A percentile compares a stretch with the other conserved stretches of the same genome.
phyloP scores from a whole-genome alignment of 1,140 invertebrate genomes.

The Platyura marginata region DNA sequence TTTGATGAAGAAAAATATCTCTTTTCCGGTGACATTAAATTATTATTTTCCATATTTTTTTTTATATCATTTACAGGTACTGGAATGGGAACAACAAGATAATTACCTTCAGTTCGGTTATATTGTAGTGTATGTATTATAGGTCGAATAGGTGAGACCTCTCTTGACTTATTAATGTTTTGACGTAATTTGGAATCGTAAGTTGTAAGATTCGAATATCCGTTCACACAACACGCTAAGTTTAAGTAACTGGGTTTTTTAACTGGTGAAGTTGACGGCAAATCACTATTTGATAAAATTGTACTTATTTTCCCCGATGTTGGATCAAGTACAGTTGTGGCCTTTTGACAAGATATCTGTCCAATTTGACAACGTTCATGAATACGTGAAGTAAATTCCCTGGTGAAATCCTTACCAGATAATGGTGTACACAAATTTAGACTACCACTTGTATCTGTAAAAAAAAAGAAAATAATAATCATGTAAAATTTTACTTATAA shows the following conservation, averaged over 20 bases:
- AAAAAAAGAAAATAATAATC: not conserved
- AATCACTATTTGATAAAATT: conserved; percentile 1
- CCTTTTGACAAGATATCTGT: conserved; percentile 6
- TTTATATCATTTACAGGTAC: conserved; percentile 2
- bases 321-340: conserved; percentile 5
- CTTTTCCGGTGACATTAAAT: not conserved
- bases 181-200: conserved; percentile 62
- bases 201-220: conserved; percentile 66
- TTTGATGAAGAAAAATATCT: not conserved
- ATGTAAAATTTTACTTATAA: too few relatives aligned
- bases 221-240: conserved; percentile 74
- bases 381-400: conserved; percentile 34
- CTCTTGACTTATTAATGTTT: conserved; percentile 42
- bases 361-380: conserved; percentile 24
- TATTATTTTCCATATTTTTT: not conserved
- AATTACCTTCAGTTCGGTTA: conserved; percentile 4
- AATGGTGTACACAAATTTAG: conserved; percentile 34
- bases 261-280: not conserved
- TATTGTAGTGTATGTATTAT: conserved; percentile 33
- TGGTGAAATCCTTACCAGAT: conserved; percentile 33
- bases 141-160: conserved; percentile 43
- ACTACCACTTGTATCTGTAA: conserved; percentile 27
- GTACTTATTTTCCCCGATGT: conserved; percentile 5
- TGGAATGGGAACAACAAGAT: conserved; percentile 2
- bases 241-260: conserved; percentile 64